Evolutionary conservation across 2,888 invertebrate genomes (phyloP), one percentile per base, ranked within the genome.

Genomic region (Fragum sueziense): DNA sequence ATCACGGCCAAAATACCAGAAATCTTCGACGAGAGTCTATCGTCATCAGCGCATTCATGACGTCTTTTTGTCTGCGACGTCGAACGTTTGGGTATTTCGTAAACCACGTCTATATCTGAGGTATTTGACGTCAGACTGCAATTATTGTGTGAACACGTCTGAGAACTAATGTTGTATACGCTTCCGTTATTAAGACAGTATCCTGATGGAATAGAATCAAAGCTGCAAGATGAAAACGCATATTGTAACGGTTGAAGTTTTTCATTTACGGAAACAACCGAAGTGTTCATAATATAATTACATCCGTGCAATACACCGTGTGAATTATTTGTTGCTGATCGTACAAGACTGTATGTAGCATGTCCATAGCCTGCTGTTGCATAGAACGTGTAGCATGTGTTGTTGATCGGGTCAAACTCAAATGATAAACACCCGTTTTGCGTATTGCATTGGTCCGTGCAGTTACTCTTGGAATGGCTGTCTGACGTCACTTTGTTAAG

Each of bases 81-180:
- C 31, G 61, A 17, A 33, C n/a, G 20, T 61, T 61, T 61, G 20
- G 31, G 61, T n/a, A 61, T 61, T 31, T 61, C 61, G 20, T 27
- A 57, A 22, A 4, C n/a, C 20, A 33, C 31, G 20, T 33, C 17
- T 0, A 1, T 31, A n/a, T 1, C 33, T 6, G 61, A 31, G 20
- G 31, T 6, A 33, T 61, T 61, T 29, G 2, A 7, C 3, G 33
- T 33, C 33, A 33, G 33, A 22, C 47, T 47, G 17, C 61, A 61
- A 33, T 61, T 33, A 14, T 4, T 6, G n/a, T n/a, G 20, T 17
- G 61, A 9, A 61, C 31, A 61, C 7, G 3, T 0, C n/a, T 14
- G 20, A n/a, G 14, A 1, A 61, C 33, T 61, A 1, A 1, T 29
- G 33, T 33, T 11, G 20, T n/a, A 20, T 33, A 33, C 33, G 20